Percentiles rank a stretch among this genome's conserved stretches.
Evolutionary conservation across 2,113 vertebrate genomes (phyloP).

Genomic region (Micromys minutus): DNA sequence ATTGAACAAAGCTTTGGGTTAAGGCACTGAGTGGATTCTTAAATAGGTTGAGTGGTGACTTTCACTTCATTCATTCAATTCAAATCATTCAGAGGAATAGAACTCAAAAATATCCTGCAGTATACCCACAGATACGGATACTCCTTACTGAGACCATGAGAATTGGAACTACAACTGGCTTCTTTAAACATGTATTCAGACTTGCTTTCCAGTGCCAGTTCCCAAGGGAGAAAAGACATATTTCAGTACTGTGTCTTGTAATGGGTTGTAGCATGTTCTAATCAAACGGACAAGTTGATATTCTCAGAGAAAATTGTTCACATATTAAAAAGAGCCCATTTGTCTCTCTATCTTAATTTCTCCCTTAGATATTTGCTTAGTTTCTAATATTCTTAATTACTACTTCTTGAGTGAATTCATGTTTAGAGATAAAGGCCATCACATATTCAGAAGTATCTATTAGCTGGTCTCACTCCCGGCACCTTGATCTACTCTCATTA

Average conservation of each 20-base stretch:
- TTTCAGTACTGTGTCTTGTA: neutral
- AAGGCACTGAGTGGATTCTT: neutral
- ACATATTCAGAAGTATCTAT: conserved; percentile 31
- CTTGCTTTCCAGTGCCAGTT: neutral
- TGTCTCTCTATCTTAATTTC: neutral
- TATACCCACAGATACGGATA: neutral
- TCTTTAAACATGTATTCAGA: neutral
- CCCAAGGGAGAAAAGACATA: neutral
- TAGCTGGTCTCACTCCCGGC: conserved; percentile 43
- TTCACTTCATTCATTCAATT: conserved; percentile 59
- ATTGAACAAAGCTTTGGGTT: neutral
- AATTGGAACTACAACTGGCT: neutral
- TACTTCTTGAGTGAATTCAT: conserved; percentile 32
- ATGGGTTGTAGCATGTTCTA: neutral
- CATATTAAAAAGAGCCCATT: neutral
- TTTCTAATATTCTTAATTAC: neutral
- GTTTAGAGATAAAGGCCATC: conserved; percentile 2
- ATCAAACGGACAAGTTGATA: neutral
- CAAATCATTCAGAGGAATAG: conserved; percentile 33
- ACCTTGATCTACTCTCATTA: conserved; percentile 11
- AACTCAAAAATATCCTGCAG: neutral
- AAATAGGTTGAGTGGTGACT: conserved; percentile 13
- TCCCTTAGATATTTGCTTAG: neutral
- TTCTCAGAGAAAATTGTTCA: neutral
- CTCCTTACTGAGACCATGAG: neutral